Conservation (phyloP, 2,888 invertebrate genomes). For the Calliopum simillimum region DNA sequence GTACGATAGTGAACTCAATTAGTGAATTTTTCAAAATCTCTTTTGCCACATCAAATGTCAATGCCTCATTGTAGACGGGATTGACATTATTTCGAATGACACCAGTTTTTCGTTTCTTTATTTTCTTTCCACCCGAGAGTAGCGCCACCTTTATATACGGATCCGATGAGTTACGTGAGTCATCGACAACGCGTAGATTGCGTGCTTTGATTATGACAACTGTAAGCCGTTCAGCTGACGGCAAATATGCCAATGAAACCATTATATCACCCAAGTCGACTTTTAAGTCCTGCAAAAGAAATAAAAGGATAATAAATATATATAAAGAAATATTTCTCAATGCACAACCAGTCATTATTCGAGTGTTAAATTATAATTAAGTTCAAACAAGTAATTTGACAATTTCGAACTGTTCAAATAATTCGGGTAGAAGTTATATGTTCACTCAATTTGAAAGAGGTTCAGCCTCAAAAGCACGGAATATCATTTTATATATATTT, state of each 20-base stretch:
- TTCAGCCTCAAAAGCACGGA: too few species aligned
- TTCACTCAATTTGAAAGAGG: too few species aligned
- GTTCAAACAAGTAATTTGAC: too few species aligned
- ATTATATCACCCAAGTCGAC: slow-evolving; percentile 91
- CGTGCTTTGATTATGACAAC: slow-evolving; percentile 92
- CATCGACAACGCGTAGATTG: slow-evolving; percentile 92
- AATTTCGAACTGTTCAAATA: too few species aligned
- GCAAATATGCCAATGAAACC: slow-evolving; percentile 90
- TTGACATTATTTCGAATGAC: slow-evolving; percentile 88
- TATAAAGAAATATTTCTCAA: not conserved
- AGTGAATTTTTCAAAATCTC: slow-evolving; percentile 71
- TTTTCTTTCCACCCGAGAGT: slow-evolving; percentile 86
- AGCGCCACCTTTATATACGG: slow-evolving; percentile 94
- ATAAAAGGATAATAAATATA: not conserved
- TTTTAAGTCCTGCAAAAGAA: slow-evolving; percentile 68
- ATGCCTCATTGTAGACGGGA: slow-evolving; percentile 93
- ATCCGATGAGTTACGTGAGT: slow-evolving; percentile 90
- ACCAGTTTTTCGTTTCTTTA: slow-evolving; percentile 93
- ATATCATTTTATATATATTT: too few species aligned
- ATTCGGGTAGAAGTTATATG: too few species aligned
- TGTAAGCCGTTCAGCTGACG: slow-evolving; percentile 90
- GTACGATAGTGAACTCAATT: slow-evolving; percentile 73
- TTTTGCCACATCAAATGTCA: slow-evolving; percentile 90
- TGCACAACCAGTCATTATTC: too few species aligned
- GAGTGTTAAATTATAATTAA: too few species aligned